Conservation (phyloP, 2,888 invertebrate genomes). For the Helobdella robusta region DNA sequence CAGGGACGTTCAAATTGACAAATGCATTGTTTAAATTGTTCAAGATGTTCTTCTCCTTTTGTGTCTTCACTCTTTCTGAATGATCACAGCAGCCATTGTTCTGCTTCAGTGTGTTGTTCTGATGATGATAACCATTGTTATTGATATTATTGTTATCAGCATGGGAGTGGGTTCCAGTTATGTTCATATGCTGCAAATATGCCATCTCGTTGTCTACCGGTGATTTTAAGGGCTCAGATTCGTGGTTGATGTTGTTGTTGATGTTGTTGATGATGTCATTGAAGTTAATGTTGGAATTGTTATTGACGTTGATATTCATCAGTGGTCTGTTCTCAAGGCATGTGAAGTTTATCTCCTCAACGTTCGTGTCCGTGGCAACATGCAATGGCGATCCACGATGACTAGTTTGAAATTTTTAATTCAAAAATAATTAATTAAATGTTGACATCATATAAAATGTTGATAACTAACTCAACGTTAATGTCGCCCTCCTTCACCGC, state of each 20-base stretch:
- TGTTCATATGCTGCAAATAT: background rate
- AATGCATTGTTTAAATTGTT: too few species aligned
- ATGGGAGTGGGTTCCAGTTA: background rate
- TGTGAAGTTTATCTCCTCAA: conserved; percentile 39
- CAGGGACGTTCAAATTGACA: background rate
- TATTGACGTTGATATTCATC: background rate
- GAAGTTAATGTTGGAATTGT: background rate
- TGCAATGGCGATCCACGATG: conserved; percentile 34
- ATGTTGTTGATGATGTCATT: background rate
- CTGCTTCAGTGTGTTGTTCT: background rate
- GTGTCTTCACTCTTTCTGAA: too few species aligned
- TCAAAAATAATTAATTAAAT: background rate
- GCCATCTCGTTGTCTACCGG: background rate
- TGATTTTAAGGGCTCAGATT: conserved; percentile 11
- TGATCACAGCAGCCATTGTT: too few species aligned
- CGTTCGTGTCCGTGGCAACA: conserved; percentile 43
- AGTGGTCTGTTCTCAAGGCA: conserved; percentile 36
- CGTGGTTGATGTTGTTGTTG: conserved; percentile 6
- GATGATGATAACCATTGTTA: background rate
- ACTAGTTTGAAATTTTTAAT: conserved; percentile 11
- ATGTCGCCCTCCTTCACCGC: conserved; percentile 26
- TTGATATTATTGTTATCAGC: background rate
- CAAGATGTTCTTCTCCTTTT: conserved; percentile 6
- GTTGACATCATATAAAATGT: background rate
- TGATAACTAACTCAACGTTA: conserved; percentile 11